Conservation (phyloP, 1,140 invertebrate species). For the Harpegnathos saltator region DNA sequence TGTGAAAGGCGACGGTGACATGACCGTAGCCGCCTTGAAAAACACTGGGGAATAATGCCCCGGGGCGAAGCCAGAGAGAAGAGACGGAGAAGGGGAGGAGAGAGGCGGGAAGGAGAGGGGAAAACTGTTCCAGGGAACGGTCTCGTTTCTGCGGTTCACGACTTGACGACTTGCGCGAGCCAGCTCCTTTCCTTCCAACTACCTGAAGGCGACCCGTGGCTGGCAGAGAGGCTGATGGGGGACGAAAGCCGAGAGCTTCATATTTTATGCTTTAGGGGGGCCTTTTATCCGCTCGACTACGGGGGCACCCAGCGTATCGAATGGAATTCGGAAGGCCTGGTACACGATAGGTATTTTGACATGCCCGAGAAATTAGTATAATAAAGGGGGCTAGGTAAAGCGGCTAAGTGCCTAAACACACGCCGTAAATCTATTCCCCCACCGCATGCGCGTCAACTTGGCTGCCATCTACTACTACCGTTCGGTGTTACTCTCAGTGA, state of each 20-base stretch:
- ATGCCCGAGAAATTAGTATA: constrained; percentile 85
- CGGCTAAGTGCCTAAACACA: constrained; percentile 83
- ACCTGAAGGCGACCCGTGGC: constrained; percentile 72
- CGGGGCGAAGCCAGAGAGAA: constrained; percentile 32
- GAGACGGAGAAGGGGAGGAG: constrained; percentile 10
- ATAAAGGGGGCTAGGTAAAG: constrained; percentile 81
- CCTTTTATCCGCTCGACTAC: constrained; percentile 80
- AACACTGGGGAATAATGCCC: constrained; percentile 57
- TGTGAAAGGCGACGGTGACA: constrained; percentile 72
- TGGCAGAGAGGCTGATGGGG: background rate
- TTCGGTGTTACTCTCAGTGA: constrained; percentile 2
- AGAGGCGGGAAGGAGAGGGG: background rate
- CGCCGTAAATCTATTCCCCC: constrained; percentile 81
- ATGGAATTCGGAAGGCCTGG: constrained; percentile 79
- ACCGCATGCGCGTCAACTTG: constrained; percentile 33
- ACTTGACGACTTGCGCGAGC: constrained; percentile 52
- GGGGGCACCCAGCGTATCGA: constrained; percentile 81
- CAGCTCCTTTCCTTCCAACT: constrained; percentile 69
- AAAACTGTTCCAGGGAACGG: constrained; percentile 31
- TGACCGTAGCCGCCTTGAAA: constrained; percentile 64
- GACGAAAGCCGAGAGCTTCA: constrained; percentile 64
- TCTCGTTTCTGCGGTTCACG: constrained; percentile 67
- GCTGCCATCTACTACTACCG: background rate
- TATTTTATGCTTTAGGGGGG: constrained; percentile 78
- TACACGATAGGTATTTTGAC: constrained; percentile 83